Percentiles rank a stretch among this genome's conserved stretches.
These are phyloP conservation scores for Aethina tumida DNA, from an alignment of 1,140 invertebrate species.

Conservation along the genomic window DNA sequence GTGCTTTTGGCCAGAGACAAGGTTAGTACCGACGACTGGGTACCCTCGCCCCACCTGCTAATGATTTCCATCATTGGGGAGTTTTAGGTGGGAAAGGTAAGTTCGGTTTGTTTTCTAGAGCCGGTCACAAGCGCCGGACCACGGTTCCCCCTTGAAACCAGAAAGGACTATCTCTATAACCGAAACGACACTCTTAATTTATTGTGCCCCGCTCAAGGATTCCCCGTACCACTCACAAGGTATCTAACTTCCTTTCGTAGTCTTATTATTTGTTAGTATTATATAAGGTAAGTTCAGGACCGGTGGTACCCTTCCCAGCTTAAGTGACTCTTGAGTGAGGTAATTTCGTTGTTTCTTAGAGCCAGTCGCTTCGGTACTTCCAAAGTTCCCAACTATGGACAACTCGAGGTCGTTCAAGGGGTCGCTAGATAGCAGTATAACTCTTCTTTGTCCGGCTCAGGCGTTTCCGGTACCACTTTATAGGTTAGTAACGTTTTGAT, in stretches of 20 bases:
- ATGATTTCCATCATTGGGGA: too few relatives aligned
- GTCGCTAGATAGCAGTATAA: conserved; percentile 33
- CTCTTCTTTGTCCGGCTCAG: conserved; percentile 49
- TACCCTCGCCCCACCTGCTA: conserved; percentile 24
- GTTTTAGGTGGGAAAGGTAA: too few relatives aligned
- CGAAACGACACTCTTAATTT: conserved; percentile 34
- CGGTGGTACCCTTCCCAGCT: conserved; percentile 1
- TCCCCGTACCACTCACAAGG: conserved; percentile 50
- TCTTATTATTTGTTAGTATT: conserved; percentile 6
- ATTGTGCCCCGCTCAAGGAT: conserved; percentile 48
- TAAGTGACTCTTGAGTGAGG: conserved; percentile 11
- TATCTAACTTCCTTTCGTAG: conserved; percentile 27
- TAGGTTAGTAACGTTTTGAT: conserved; percentile 39
- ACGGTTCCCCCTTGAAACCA: conserved; percentile 46
- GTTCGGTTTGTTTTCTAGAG: conserved; percentile 32
- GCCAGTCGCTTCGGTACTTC: conserved; percentile 44
- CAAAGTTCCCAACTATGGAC: conserved; percentile 43
- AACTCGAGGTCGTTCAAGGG: conserved; percentile 28
- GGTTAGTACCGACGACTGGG: conserved; percentile 18
- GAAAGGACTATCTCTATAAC: conserved; percentile 30
- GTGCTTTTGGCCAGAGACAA: conserved; percentile 7
- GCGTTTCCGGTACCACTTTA: conserved; percentile 52
- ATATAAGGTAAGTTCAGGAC: neutral
- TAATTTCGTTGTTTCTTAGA: conserved; percentile 34
- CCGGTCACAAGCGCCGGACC: conserved; percentile 43